phyloP scores from a whole-genome alignment of 2,888 invertebrate species.

The Slavum lentiscoides region DNA sequence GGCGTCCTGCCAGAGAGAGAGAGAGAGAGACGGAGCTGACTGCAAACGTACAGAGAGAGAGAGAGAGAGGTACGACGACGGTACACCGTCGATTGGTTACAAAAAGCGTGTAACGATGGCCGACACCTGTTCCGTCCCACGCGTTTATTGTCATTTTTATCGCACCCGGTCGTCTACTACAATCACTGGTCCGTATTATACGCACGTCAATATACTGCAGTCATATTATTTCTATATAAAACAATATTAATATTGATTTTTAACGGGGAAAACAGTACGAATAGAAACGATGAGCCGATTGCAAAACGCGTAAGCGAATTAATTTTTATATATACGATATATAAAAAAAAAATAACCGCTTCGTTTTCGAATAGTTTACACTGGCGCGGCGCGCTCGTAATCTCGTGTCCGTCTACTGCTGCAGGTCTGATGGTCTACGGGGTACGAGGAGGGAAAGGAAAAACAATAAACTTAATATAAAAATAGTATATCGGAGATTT shows the following conservation, averaged over 20 bases:
- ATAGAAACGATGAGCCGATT: no score
- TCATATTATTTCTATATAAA: no score
- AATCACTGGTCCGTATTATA: no score
- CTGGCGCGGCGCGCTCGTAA: no score
- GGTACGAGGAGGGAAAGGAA: background rate
- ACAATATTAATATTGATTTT: no score
- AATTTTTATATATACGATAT: background rate
- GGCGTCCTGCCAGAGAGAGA: slow-evolving; percentile 38
- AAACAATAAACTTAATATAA: slow-evolving; percentile 45
- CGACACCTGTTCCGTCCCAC: slow-evolving; percentile 49
- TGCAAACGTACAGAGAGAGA: background rate
- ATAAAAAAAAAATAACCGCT: no score
- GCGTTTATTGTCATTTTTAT: background rate
- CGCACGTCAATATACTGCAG: no score
- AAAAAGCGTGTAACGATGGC: slow-evolving; percentile 44
- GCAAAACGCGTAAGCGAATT: background rate
- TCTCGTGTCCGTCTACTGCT: background rate
- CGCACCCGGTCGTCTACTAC: background rate
- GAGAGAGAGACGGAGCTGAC: no score
- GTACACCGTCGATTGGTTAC: slow-evolving; percentile 48
- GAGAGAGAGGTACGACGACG: background rate
- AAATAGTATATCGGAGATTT: slow-evolving; percentile 38
- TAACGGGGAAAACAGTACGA: no score
- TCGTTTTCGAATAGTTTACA: no score
- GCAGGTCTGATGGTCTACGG: background rate